Evolutionary conservation across 1,140 invertebrate species (phyloP), one percentile per base, ranked within the genome.

Genomic region (Drosophila sucinea): DNA sequence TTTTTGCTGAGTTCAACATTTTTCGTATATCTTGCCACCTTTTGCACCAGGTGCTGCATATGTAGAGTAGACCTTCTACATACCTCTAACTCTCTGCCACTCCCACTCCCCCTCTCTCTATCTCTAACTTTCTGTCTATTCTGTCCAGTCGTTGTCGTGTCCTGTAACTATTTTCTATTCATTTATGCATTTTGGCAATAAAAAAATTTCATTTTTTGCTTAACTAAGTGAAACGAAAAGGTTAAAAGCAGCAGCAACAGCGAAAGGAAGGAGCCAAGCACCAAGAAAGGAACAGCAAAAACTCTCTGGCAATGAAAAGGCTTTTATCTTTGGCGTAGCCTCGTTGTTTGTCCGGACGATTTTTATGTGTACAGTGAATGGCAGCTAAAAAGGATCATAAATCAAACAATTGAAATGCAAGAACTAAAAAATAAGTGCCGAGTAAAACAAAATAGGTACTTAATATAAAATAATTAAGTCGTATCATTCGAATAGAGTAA

Each of bases 141-240:
- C 33, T 38, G 51, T 64, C 47, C 55, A 44, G 73, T 63, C 55
- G 44, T 55, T 10, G 33, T 61, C 67, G 56, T 80, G 64, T 58
- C 60, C 63, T 68, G 73, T 73, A 87, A 86, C 83, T 89, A 83
- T 87, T 87, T 80, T 87, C 83, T 87, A 87, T 87, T 87, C 83
- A 87, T 87, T 87, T 87, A 89, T 87, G 83, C 83, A 87, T 87
- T 87, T 87, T 80, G 77, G 79, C 86, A 87, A 87, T 87, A 87
- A 89, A 87, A 17, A 41, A 87, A 89, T 89, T 87, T 89, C 65
- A 76, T 83, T 87, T 79, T 87, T 87, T 87, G 83, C 83, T 77
- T 87, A 89, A 87, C 83, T 89, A 87, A 87, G 83, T 87, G 83
- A 87, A 87, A 87, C 83, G 83, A 83, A 89, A 87, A 87, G 83